phyloP scores from a whole-genome alignment of 2,113 vertebrate genomes.

The Pluvianellus socialis region DNA sequence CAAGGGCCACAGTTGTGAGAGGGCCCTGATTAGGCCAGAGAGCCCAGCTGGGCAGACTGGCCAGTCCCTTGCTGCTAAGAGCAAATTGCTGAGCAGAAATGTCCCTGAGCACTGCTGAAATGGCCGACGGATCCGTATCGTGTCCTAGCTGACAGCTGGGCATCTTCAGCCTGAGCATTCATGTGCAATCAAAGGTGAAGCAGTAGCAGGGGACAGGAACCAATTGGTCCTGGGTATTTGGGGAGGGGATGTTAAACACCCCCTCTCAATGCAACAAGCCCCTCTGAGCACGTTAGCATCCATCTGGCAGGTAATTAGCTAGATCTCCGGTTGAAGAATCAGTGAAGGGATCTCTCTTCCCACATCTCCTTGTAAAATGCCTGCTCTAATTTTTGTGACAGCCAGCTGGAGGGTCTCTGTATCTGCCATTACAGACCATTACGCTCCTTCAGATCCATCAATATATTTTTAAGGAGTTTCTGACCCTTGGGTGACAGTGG shows the following conservation, averaged over 20 bases:
- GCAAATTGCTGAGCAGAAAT: not conserved
- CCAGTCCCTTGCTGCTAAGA: not conserved
- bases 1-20: not conserved
- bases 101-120: not conserved
- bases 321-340: not conserved
- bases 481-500: not conserved
- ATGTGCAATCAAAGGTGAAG: not conserved
- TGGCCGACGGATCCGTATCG: not conserved
- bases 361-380: not conserved
- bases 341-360: not conserved
- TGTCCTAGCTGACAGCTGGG: not conserved
- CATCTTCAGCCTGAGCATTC: not conserved
- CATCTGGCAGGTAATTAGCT: not conserved
- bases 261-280: not conserved
- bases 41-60: not conserved
- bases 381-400: conserved; percentile 30
- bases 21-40: not conserved
- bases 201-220: not conserved
- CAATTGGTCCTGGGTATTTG: not conserved
- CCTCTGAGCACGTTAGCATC: not conserved
- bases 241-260: not conserved
- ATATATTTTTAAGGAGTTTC: not conserved
- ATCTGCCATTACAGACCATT: conserved; percentile 46
- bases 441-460: conserved; percentile 15
- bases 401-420: conserved; percentile 15